Evolutionary conservation across 2,113 vertebrate genomes (phyloP), one percentile per base, ranked within the genome.

Genomic region (Enhydra lutris): DNA sequence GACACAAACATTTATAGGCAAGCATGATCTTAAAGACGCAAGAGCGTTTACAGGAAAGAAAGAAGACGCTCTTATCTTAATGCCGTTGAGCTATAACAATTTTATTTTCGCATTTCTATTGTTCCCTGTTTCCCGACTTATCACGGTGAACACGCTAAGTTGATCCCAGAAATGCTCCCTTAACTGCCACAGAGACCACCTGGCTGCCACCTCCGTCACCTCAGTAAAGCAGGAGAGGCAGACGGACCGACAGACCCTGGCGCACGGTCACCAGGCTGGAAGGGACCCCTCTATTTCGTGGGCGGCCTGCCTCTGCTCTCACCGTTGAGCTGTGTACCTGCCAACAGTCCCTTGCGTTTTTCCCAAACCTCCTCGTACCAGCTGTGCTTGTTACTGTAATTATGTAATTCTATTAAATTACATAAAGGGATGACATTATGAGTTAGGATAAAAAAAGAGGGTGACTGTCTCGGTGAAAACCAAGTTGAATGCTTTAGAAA

Each of bases 381-480:
- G 92, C 97, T 97, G 94, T 89, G 92, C 95, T 97, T 93, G 73
- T 96, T 97, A 95, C 81, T 86, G 15, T 95, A 96, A 98, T 96
- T 91, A 91, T 36, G 12, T 96, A 96, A 97, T 96, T 97, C 65
- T 82, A 96, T 96, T 96, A 96, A 96, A 97, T 97, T 91, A 97
- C 82, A 94, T 74, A 97, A 97, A 97, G 55, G 88, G 95, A 89
- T 96, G 96, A 95, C 89, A 95, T 57, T 81, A 69, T 45, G 94
- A 88, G 69, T 52, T 29, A 76, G 81, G 88, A 36, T 36, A 78
- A 76, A 78, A 78, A 76, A 73, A 79, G 55, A 78, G 20, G 29
- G 31, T 79, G 45, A 79, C 29, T 10, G 45, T 88, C 91, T 39
- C 47, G 31, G 52, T 86, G 39, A 91, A 97, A 91, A 83, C 89